Conservation (phyloP, 1,140 invertebrate genomes). For the Aphidius gifuensis region DNA sequence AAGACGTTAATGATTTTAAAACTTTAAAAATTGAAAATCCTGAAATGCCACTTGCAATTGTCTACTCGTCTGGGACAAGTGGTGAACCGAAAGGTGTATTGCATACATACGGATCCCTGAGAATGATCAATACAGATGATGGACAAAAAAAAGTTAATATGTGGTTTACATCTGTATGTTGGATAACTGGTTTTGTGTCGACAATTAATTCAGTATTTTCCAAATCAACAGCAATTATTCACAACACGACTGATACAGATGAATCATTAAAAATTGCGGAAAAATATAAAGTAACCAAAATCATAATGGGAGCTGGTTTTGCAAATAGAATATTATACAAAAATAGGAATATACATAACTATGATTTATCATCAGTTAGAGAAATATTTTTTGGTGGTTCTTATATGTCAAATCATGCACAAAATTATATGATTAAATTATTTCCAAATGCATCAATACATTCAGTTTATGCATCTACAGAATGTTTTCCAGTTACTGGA, state of each 20-base stretch:
- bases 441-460: conserved; percentile 27
- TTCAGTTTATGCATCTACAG: conserved; percentile 39
- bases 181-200: conserved; percentile 24
- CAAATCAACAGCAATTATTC: conserved; percentile 17
- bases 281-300: conserved; percentile 28
- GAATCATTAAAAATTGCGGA: conserved; percentile 29
- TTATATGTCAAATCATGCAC: conserved; percentile 30
- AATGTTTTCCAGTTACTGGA: conserved; percentile 18
- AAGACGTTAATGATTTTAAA: conserved; percentile 16
- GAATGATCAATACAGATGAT: neutral
- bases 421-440: conserved; percentile 18
- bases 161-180: conserved; percentile 14
- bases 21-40: conserved; percentile 16
- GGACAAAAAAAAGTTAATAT: neutral
- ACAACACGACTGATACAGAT: conserved; percentile 21
- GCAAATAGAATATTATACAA: conserved; percentile 29
- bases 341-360: conserved; percentile 22
- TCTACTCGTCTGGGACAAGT: no score
- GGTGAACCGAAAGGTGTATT: no score
- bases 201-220: conserved; percentile 1
- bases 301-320: conserved; percentile 28
- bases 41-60: no score
- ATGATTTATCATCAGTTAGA: conserved; percentile 34
- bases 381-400: conserved; percentile 37
- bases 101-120: no score